Evolutionary conservation across 2,113 vertebrate genomes (phyloP).

Genomic region (Apus apus): DNA sequence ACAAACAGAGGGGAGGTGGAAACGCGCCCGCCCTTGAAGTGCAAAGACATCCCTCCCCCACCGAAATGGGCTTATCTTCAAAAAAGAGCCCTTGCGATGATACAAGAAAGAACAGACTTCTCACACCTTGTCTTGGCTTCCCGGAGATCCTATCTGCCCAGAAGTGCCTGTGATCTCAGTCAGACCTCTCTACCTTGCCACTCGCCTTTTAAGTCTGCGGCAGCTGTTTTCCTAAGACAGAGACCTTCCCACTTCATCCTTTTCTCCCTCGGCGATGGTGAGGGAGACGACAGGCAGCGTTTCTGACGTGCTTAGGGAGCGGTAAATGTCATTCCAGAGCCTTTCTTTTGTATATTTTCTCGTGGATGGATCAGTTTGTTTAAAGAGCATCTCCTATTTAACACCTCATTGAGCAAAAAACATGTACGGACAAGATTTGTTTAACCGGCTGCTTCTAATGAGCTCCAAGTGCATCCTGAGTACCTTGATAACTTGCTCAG

Average conservation of each 20-base stretch:
- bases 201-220: conserved; percentile 63
- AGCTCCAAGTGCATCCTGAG: not conserved
- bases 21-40: conserved; percentile 53
- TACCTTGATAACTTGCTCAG: not conserved
- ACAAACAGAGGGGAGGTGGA: conserved; percentile 59
- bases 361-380: conserved; percentile 30
- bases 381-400: conserved; percentile 54
- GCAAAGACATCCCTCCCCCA: not conserved
- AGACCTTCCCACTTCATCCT: conserved; percentile 50
- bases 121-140: conserved; percentile 72
- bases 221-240: conserved; percentile 46
- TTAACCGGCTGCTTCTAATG: not conserved
- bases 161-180: conserved; percentile 67
- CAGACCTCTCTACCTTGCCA: conserved; percentile 57
- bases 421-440: not conserved
- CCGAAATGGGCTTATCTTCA: conserved; percentile 52
- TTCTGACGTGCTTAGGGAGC: not conserved
- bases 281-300: not conserved
- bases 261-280: not conserved
- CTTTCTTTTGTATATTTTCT: conserved; percentile 47
- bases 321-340: conserved; percentile 4
- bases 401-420: conserved; percentile 50
- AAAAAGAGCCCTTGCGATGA: conserved; percentile 53
- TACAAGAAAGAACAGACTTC: conserved; percentile 64
- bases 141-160: conserved; percentile 63